Evolutionary conservation across 2,888 invertebrate species (phyloP).

Genomic region (Cataglyphis rosenhaueri): DNA sequence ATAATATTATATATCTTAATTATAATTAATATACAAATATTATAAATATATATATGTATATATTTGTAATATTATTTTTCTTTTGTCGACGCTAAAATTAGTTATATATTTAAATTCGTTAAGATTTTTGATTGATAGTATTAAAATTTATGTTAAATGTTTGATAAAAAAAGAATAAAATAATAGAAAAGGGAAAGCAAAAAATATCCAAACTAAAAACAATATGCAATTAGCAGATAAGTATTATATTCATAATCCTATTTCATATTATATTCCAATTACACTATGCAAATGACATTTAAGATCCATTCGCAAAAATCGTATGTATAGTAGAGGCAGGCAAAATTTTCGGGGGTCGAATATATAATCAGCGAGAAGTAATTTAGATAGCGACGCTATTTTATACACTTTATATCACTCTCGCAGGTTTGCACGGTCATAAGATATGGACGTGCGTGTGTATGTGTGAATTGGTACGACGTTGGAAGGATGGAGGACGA

Average conservation of each 20-base stretch:
- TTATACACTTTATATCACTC: slow-evolving; percentile 74
- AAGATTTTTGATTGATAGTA: background rate
- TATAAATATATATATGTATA: background rate
- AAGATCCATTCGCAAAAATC: background rate
- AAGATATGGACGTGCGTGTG: background rate
- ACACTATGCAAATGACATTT: background rate
- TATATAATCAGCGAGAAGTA: slow-evolving; percentile 74
- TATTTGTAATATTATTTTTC: background rate
- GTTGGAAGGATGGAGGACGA: slow-evolving; percentile 38
- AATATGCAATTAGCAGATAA: background rate
- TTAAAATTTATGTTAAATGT: background rate
- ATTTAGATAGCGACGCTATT: slow-evolving; percentile 81
- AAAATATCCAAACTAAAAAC: background rate
- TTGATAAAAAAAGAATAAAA: background rate
- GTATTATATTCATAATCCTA: background rate
- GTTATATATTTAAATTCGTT: background rate
- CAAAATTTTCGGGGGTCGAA: slow-evolving; percentile 38
- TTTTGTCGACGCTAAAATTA: background rate
- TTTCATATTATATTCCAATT: slow-evolving; percentile 1
- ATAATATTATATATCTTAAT: background rate
- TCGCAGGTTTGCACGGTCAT: slow-evolving; percentile 10
- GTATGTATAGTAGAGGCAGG: background rate
- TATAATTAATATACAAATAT: background rate
- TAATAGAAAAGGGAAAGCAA: background rate
- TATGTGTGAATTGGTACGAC: background rate